phyloP scores from a whole-genome alignment of 1,140 invertebrate genomes.

The Epicauta chinensis region DNA sequence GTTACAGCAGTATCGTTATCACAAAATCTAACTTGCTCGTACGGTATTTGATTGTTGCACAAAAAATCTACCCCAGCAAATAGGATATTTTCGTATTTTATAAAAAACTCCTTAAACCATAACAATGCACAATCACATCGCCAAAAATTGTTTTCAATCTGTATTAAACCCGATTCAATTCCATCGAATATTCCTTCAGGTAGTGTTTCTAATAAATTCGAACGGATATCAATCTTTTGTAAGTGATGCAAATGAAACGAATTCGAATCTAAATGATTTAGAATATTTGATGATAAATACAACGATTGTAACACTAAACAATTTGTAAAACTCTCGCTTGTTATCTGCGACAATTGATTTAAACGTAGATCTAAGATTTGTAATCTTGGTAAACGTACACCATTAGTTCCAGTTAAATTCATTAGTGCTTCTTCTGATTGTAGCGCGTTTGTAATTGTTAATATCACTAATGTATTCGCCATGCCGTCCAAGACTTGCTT shows the following conservation, averaged over 20 bases:
- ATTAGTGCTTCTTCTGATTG: not conserved
- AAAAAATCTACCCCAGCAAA: not conserved
- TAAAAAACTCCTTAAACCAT: constrained; percentile 18
- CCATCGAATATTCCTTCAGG: constrained; percentile 9
- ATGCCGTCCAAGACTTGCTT: constrained; percentile 1
- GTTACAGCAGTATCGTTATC: not conserved
- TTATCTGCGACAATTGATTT: not conserved
- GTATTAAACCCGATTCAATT: not conserved
- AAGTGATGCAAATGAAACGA: not conserved
- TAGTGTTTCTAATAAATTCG: constrained; percentile 9
- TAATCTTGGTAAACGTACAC: not conserved
- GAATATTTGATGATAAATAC: no score
- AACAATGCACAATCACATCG: constrained; percentile 13
- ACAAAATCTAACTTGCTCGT: constrained; percentile 9
- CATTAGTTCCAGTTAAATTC: constrained; percentile 6
- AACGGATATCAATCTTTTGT: not conserved
- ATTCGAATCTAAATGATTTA: not conserved
- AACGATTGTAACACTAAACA: no score
- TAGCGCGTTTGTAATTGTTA: constrained; percentile 1
- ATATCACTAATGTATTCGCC: not conserved
- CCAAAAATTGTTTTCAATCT: constrained; percentile 8
- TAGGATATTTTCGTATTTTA: not conserved
- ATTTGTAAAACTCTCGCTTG: no score
- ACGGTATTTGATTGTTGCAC: not conserved
- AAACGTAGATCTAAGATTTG: not conserved